Percentiles rank a stretch among this genome's conserved stretches.
Conservation (phyloP, 2,797 vertebrate species). For the Sebastes minor region DNA sequence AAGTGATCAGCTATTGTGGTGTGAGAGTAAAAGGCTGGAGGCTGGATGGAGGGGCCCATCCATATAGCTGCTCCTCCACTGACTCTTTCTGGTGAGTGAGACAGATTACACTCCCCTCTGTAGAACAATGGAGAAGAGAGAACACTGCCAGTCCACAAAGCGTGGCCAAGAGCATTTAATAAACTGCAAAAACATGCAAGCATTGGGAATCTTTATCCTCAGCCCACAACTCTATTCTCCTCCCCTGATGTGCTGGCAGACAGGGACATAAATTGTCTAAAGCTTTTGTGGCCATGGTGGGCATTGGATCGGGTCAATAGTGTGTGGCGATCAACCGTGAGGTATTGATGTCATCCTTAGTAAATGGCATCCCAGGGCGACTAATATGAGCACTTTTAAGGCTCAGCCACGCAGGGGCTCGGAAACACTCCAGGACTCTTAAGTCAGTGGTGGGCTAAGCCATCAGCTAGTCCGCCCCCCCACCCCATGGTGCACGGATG, state of each 20-base stretch:
- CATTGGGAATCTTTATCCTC: conserved; percentile 43
- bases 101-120: conserved; percentile 56
- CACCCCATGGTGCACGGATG: conserved; percentile 35
- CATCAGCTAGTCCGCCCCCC: conserved; percentile 13
- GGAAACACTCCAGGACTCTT: conserved; percentile 55
- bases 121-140: conserved; percentile 66
- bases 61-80: conserved; percentile 23
- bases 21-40: conserved; percentile 44
- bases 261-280: conserved; percentile 30
- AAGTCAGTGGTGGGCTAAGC: conserved; percentile 62
- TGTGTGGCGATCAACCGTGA: conserved; percentile 42
- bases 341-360: conserved; percentile 66
- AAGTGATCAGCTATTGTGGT: conserved; percentile 71
- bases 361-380: conserved; percentile 63
- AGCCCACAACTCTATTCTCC: conserved; percentile 25
- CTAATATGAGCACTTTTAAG: conserved; percentile 57
- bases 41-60: conserved; percentile 23
- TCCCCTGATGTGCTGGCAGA: conserved; percentile 30
- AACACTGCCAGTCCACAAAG: conserved; percentile 43
- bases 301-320: conserved; percentile 53
- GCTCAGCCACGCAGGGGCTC: conserved; percentile 38
- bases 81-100: conserved; percentile 41
- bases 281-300: conserved; percentile 47
- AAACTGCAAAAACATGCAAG: conserved; percentile 53
- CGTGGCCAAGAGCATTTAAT: conserved; percentile 55